A percentile compares a stretch with the other conserved stretches of the same genome.
Evolutionary conservation across 2,888 invertebrate species (phyloP).

Genomic region (Bursaphelenchus okinawaensis): DNA sequence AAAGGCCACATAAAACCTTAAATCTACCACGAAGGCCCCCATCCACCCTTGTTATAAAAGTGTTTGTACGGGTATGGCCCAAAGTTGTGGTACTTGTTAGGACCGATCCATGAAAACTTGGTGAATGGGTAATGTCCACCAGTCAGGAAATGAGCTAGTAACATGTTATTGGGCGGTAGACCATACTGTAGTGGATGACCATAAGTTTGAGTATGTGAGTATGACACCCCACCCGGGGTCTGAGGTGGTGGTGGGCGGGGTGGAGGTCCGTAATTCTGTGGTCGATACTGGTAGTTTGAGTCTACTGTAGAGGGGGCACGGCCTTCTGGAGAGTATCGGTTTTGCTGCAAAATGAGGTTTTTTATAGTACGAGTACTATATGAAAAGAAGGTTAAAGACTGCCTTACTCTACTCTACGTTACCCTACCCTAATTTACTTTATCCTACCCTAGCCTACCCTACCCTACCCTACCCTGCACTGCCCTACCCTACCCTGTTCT

Average conservation of each 20-base stretch:
- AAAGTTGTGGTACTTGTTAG: constrained; percentile 40
- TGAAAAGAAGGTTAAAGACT: too few species aligned
- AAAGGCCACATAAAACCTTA: too few species aligned
- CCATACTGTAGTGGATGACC: constrained; percentile 23
- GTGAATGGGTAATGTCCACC: constrained; percentile 23
- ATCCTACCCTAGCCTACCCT: too few species aligned
- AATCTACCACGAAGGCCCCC: constrained; percentile 42
- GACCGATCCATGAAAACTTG: constrained; percentile 24
- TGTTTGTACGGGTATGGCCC: constrained; percentile 37
- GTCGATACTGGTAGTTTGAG: constrained; percentile 25
- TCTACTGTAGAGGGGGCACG: constrained; percentile 48
- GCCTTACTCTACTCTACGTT: too few species aligned
- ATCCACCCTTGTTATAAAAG: constrained; percentile 35
- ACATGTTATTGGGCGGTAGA: constrained; percentile 27
- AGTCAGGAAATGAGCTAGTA: constrained; percentile 30
- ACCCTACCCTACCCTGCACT: too few species aligned
- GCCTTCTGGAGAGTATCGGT: constrained; percentile 39
- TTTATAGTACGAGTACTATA: too few species aligned
- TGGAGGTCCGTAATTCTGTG: background rate
- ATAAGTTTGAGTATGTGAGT: constrained; percentile 15
- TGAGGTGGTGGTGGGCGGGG: constrained; percentile 10
- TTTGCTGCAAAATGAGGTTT: constrained; percentile 20
- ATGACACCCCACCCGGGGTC: constrained; percentile 21
- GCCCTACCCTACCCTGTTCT: too few species aligned
- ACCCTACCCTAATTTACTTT: too few species aligned